A percentile compares a stretch with the other conserved stretches of the same genome.
Evolutionary conservation across 2,113 vertebrate species (phyloP).

Genomic region (Terrapene triunguis): DNA sequence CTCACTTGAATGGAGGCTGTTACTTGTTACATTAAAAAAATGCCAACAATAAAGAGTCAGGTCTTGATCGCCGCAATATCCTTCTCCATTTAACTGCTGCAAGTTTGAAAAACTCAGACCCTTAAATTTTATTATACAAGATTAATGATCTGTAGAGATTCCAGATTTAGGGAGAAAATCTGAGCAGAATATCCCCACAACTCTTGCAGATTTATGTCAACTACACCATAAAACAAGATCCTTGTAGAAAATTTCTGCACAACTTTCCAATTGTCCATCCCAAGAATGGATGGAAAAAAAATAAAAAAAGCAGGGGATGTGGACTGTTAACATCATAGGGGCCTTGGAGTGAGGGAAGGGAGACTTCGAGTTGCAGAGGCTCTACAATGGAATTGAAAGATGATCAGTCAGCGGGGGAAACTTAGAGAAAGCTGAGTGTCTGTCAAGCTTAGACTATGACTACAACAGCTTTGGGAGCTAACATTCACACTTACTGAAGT

Average conservation of each 20-base stretch:
- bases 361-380: not conserved
- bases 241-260: not conserved
- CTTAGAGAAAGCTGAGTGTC: not conserved
- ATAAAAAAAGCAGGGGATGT: not conserved
- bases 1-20: not conserved
- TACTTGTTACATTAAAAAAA: not conserved
- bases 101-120: not conserved
- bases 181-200: not conserved
- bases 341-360: not conserved
- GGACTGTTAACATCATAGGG: not conserved
- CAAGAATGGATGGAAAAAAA: not conserved
- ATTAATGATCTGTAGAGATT: not conserved
- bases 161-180: not conserved
- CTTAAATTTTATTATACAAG: not conserved
- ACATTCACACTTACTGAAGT: not conserved
- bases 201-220: not conserved
- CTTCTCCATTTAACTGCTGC: not conserved
- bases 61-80: not conserved
- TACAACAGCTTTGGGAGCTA: not conserved
- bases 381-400: not conserved
- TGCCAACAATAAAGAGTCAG: not conserved
- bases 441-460: not conserved
- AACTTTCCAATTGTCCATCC: not conserved
- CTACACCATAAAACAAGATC: not conserved
- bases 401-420: not conserved